A percentile compares a stretch with the other conserved stretches of the same genome.
phyloP scores from a whole-genome alignment of 1,140 invertebrate genomes.

The Bombyx mori region ASM3026992v2 NC_085118.1:6084501-6085000 shows the following conservation, averaged over 20 bases:
- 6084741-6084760: slow-evolving; percentile 43
- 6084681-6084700: slow-evolving; percentile 44
- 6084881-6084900: slow-evolving; percentile 32
- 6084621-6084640: slow-evolving; percentile 19
- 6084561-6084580: background rate
- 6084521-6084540: no score
- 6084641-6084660: slow-evolving; percentile 26
- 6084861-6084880: slow-evolving; percentile 49
- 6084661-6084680: slow-evolving; percentile 35
- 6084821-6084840: slow-evolving; percentile 66
- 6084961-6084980: no score
- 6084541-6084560: background rate
- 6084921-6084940: background rate
- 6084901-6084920: slow-evolving; percentile 41
- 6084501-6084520: no score
- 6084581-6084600: background rate
- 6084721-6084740: slow-evolving; percentile 59
- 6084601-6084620: slow-evolving; percentile 1
- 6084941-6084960: no score
- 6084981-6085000: no score
- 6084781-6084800: slow-evolving; percentile 68
- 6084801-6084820: slow-evolving; percentile 67
- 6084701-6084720: slow-evolving; percentile 43
- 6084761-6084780: slow-evolving; percentile 44
- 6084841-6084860: slow-evolving; percentile 56